Percentiles rank a stretch among this genome's conserved stretches.
These are phyloP conservation scores for Tetragonula clypearis DNA, from an alignment of 1,140 invertebrate genomes.

Conservation along the genomic window DNA sequence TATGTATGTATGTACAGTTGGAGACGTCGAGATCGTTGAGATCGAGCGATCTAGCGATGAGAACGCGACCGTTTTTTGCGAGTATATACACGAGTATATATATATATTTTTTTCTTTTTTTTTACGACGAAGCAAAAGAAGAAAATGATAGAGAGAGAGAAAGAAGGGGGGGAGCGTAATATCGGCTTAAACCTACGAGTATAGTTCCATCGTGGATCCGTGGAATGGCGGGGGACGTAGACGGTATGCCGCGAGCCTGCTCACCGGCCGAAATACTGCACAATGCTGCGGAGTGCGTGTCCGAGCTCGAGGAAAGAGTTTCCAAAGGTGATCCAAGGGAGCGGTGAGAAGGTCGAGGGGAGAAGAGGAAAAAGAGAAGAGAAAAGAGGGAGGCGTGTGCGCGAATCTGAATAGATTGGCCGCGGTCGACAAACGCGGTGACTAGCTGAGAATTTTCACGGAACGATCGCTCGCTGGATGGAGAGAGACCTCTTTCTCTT, in stretches of 20 bases:
- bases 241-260: conserved; percentile 76
- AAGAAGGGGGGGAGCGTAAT: neutral
- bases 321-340: neutral
- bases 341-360: neutral
- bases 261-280: conserved; percentile 79
- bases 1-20: neutral
- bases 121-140: neutral
- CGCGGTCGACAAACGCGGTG: conserved; percentile 2
- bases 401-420: neutral
- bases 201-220: neutral
- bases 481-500: neutral
- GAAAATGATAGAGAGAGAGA: neutral
- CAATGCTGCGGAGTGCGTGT: conserved; percentile 67
- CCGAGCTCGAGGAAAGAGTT: conserved; percentile 3
- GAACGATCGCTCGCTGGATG: neutral
- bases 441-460: conserved; percentile 14
- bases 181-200: conserved; percentile 4
- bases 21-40: neutral
- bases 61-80: neutral
- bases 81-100: no score
- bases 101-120: neutral
- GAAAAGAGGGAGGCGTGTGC: neutral
- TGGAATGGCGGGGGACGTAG: conserved; percentile 33
- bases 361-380: no score
- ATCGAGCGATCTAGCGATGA: neutral